Evolutionary conservation across 2,888 invertebrate genomes (phyloP), one percentile per base, ranked within the genome.

Genomic region (Brenthis daphne): DNA sequence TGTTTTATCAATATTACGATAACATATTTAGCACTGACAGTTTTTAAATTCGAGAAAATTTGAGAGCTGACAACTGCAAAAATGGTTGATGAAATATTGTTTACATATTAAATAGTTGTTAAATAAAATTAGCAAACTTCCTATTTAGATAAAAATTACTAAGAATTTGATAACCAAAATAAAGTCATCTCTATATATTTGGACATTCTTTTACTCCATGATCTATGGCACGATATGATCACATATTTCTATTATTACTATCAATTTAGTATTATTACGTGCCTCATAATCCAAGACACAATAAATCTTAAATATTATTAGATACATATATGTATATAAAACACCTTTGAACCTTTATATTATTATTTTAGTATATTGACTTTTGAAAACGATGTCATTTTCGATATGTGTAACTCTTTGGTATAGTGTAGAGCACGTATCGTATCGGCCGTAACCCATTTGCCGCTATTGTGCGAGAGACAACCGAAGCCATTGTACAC

Each of bases 381-480:
- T 56, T 33, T 33, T 56, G 33, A 37, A 16, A 12, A 12, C 50
- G 48, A 60, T 60, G 6, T n/a, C 60, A 60, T 50, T 50, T 60
- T 24, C 6, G 20, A 14, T 0, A 43, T 24, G 6, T 54, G 4
- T 54, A 20, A 3, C 1, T 63, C 63, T 63, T 54, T 43, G 63
- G 43, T 37, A 43, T 16, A 14, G 63, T 37, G 20, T 37, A 53
- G 53, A n/a, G 63, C 63, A 63, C 63, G 63, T 63, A 54, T 54
- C 63, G 63, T 54, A 63, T 63, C 63, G 43, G 16, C 51, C 51
- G 51, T 53, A 53, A 74, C 73, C 76, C 75, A 78, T 77, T 77
- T 77, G 75, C 77, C 76, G 75, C 74, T 75, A 75, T 77, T 74
- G 75, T 73, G 66, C 68, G 64, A n/a, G 54, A 56, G 58, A 70